phyloP scores from a whole-genome alignment of 2,113 vertebrate genomes.

The Ibidorhyncha struthersii region DNA sequence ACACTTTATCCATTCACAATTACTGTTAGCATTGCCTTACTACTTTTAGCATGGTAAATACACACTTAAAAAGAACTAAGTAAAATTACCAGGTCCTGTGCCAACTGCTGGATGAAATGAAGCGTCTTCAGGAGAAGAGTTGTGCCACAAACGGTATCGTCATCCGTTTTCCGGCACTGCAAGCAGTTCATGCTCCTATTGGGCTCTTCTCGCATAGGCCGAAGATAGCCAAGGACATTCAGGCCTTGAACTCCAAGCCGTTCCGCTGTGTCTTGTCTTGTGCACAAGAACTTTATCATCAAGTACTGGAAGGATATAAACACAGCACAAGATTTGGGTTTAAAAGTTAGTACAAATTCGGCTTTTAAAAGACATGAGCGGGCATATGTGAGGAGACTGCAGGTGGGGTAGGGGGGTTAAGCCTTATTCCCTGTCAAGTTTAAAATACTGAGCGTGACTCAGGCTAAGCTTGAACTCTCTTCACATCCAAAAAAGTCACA shows the following conservation, averaged over 20 bases:
- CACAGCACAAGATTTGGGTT: background rate
- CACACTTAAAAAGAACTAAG: background rate
- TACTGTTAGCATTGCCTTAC: background rate
- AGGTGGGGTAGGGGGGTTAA: background rate
- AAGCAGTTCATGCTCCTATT: slow-evolving; percentile 73
- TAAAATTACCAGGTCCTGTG: slow-evolving; percentile 87
- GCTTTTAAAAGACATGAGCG: background rate
- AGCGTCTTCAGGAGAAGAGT: slow-evolving; percentile 91
- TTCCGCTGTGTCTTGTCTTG: slow-evolving; percentile 90
- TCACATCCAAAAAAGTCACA: background rate
- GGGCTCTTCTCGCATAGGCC: slow-evolving; percentile 72
- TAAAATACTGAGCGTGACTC: background rate
- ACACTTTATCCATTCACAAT: background rate
- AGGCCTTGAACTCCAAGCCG: slow-evolving; percentile 92
- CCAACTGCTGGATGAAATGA: slow-evolving; percentile 93
- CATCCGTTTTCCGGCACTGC: slow-evolving; percentile 61
- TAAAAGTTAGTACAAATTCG: background rate
- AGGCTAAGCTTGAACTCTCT: background rate
- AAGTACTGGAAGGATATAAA: slow-evolving; percentile 77
- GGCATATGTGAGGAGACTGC: fast-evolving
- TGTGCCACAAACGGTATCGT: slow-evolving; percentile 77
- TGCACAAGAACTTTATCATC: slow-evolving; percentile 97
- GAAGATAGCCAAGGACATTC: slow-evolving; percentile 86
- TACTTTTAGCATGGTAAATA: background rate
- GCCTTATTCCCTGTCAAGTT: background rate